These are phyloP conservation scores for Microplitis deprimator DNA, from an alignment of 2,888 invertebrate genomes.

Conservation along the genomic window DNA sequence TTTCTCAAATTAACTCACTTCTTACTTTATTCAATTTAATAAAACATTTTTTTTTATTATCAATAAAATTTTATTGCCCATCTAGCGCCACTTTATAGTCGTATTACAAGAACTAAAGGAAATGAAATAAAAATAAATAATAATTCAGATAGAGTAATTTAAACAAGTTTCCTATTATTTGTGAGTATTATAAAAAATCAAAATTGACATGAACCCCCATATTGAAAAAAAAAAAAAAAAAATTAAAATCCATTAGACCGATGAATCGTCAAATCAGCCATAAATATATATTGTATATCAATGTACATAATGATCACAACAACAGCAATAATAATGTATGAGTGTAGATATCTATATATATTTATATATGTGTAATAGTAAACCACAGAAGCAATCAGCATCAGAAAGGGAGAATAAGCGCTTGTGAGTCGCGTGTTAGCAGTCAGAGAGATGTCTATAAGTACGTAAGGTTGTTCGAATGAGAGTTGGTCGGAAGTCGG, in stretches of 20 bases:
- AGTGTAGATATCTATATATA: background rate
- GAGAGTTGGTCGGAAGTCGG: slow-evolving; percentile 41
- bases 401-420: slow-evolving; percentile 14
- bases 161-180: background rate
- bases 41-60: background rate
- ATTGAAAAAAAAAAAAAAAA: background rate
- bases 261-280: background rate
- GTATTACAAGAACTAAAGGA: background rate
- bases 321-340: background rate
- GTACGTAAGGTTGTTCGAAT: slow-evolving; percentile 27
- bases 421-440: slow-evolving; percentile 30
- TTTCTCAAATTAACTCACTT: background rate
- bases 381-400: slow-evolving; percentile 11
- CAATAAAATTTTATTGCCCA: background rate
- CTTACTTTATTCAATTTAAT: background rate
- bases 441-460: slow-evolving; percentile 29
- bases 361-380: background rate
- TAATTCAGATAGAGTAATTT: background rate
- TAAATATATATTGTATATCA: background rate
- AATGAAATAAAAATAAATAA: background rate
- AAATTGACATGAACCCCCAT: background rate
- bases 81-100: background rate
- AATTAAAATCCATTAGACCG: background rate
- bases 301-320: background rate
- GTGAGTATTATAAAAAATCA: background rate